Evolutionary conservation across 2,888 invertebrate genomes (phyloP).

Genomic region (Acronicta alni): DNA sequence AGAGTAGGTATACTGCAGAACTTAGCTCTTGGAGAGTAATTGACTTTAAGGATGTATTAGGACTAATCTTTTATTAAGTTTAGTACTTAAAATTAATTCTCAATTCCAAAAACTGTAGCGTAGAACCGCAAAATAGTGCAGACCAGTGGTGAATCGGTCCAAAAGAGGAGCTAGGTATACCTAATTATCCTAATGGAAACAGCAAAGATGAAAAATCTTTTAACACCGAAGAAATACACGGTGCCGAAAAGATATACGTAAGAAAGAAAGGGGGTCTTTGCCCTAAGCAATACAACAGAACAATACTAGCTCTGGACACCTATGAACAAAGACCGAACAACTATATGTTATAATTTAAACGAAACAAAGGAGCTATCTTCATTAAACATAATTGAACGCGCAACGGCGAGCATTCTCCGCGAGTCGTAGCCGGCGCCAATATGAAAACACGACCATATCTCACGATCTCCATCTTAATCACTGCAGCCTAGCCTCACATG

Average conservation of each 20-base stretch:
- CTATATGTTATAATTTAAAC: slow-evolving; percentile 1
- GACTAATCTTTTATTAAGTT: too few relatives aligned
- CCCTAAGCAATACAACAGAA: background rate
- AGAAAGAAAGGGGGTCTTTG: background rate
- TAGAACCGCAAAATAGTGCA: too few relatives aligned
- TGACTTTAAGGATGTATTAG: too few relatives aligned
- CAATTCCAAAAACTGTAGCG: too few relatives aligned
- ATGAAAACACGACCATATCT: slow-evolving; percentile 15
- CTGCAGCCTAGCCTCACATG: background rate
- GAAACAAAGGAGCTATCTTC: slow-evolving; percentile 13
- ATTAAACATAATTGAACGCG: slow-evolving; percentile 3
- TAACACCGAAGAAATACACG: too few relatives aligned
- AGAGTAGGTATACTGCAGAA: too few relatives aligned
- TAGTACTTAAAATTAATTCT: too few relatives aligned
- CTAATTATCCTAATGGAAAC: too few relatives aligned
- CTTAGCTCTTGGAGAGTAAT: too few relatives aligned
- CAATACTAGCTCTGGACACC: background rate
- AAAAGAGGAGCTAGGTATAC: too few relatives aligned
- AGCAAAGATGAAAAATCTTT: too few relatives aligned
- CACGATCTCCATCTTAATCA: slow-evolving; percentile 16
- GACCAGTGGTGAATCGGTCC: too few relatives aligned
- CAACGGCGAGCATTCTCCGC: background rate
- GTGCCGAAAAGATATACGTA: background rate
- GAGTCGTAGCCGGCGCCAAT: slow-evolving; percentile 1
- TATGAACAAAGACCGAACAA: background rate